Base-by-base conservation (phyloP, 1,140 invertebrate species). In the Nymphalis io region DNA sequence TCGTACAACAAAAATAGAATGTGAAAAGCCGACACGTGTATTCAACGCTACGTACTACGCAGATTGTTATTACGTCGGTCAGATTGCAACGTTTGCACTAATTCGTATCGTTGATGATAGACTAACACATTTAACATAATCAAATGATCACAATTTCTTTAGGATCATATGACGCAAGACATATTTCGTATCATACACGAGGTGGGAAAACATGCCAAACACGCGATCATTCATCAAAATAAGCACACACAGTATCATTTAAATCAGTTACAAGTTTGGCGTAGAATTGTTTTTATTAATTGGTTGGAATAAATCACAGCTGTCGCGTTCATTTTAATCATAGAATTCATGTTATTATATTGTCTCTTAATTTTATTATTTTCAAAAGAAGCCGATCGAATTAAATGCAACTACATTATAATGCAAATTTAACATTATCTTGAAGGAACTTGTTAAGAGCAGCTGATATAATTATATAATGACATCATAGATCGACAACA, bases 381-480 rank as follows among this genome's bases (percentile, higher is more conserved):
- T 33, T 8, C 5, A 33, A 33, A 23, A 55, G 20, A 27, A 55
- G 15, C 13, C 51, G 2, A 27, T 55, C 0, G n/a, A n/a, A 27
- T 13, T 53, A 23, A 23, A 53, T 23, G 23, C 27, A 15, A 53
- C 1, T 5, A 44, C 33, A 59, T 40, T 39, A 59, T 59, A 59
- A 18, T 59, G 33, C 39, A 39, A 8, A 59, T 60, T 44, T 42
- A 60, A 73, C 46, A 68, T 63, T 72, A 75, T 73, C 51, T 68
- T 72, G 75, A 78, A 75, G 62, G 70, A 72, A 60, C 63, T 46
- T 57, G 72, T 68, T 71, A 21, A 69, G 63, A 79, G 68, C 73
- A 71, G 70, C 73, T 76, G 75, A 79, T 78, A 78, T 77, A 74
- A 79, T 79, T 82, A 79, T 75, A 72, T 72, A 75, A 79, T 84